phyloP scores from a whole-genome alignment of 2,113 vertebrate species.

The Dunckerocampus dactyliophorus region DNA sequence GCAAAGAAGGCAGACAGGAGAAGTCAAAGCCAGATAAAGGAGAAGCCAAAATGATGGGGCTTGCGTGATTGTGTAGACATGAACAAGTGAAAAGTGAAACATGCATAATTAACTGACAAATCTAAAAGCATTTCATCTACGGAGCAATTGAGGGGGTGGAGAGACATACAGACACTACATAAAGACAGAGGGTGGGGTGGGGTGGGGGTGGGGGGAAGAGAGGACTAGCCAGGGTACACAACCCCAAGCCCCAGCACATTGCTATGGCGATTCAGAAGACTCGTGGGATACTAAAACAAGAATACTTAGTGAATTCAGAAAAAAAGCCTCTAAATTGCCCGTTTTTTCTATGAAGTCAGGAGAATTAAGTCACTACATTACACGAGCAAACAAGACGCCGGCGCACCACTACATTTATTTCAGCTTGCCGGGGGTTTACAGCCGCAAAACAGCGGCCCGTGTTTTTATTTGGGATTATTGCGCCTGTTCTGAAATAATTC shows the following conservation, averaged over 20 bases:
- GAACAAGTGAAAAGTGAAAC: conserved; percentile 12
- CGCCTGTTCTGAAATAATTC: too few species aligned
- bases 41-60: not conserved
- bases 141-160: conserved; percentile 6
- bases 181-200: not conserved
- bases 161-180: conserved; percentile 3
- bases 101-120: conserved; percentile 59
- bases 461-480: too few species aligned
- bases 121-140: conserved; percentile 66
- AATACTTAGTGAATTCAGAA: not conserved
- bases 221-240: conserved; percentile 17
- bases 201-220: not conserved
- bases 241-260: conserved; percentile 32
- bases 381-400: too few species aligned
- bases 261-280: conserved; percentile 28
- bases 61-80: not conserved
- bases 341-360: too few species aligned
- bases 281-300: not conserved
- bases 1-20: not conserved
- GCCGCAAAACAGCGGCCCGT: too few species aligned
- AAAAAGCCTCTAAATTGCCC: too few species aligned
- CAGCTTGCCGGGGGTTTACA: too few species aligned
- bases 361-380: too few species aligned
- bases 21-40: not conserved
- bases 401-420: too few species aligned